These are phyloP conservation scores for Campaea margaritaria DNA, from an alignment of 2,888 invertebrate species.

Conservation along the genomic window DNA sequence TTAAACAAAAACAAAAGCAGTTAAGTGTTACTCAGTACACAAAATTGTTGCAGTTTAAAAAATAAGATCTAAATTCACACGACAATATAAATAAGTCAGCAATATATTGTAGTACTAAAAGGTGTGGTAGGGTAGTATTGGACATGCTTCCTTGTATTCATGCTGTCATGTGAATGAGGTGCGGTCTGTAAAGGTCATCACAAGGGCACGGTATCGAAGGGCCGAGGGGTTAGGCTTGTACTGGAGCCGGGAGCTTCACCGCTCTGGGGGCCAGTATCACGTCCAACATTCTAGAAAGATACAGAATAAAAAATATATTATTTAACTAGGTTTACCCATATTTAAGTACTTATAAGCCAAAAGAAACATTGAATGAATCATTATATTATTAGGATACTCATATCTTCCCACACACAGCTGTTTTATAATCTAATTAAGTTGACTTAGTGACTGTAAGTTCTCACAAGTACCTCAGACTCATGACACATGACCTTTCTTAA, in stretches of 20 bases:
- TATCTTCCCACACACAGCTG: too few species aligned
- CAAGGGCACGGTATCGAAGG: conserved; percentile 78
- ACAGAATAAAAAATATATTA: conserved; percentile 7
- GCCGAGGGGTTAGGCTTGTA: conserved; percentile 75
- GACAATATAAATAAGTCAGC: conserved; percentile 64
- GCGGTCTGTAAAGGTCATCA: conserved; percentile 72
- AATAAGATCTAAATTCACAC: conserved; percentile 65
- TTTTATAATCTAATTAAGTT: too few species aligned
- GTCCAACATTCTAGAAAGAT: conserved; percentile 75
- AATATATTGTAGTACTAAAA: conserved; percentile 5
- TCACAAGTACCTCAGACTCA: too few species aligned
- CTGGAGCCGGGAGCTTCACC: conserved; percentile 87
- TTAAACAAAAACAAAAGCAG: conserved; percentile 70
- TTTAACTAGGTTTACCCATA: too few species aligned
- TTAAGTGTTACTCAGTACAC: conserved; percentile 61
- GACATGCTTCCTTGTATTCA: conserved; percentile 42
- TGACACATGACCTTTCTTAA: too few species aligned
- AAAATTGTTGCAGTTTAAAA: conserved; percentile 59
- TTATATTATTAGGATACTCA: too few species aligned
- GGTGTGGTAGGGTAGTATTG: conserved; percentile 13
- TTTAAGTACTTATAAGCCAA: too few species aligned
- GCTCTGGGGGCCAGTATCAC: conserved; percentile 85
- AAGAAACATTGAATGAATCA: not conserved
- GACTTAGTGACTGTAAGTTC: too few species aligned
- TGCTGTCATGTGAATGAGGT: conserved; percentile 70